These are phyloP conservation scores for Drosophila borealis DNA, from an alignment of 2,888 invertebrate genomes.

Conservation along the genomic window DNA sequence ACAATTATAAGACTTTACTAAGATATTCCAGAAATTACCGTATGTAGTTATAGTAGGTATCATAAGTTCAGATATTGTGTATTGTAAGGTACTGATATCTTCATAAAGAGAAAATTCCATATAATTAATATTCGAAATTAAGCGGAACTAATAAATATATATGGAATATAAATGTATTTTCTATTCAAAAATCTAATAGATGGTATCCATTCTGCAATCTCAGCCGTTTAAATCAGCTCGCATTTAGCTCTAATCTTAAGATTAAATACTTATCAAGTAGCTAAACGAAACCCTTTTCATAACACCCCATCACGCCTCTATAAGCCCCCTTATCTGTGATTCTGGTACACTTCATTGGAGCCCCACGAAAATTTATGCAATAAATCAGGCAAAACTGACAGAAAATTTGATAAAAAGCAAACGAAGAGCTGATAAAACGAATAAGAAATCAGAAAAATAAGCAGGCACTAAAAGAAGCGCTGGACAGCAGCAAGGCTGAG, in stretches of 20 bases:
- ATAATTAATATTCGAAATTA: no score
- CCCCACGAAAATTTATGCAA: slow-evolving; percentile 39
- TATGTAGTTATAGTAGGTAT: no score
- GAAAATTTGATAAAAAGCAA: slow-evolving; percentile 69
- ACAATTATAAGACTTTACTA: background rate
- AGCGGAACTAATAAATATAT: no score
- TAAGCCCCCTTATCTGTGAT: slow-evolving; percentile 10
- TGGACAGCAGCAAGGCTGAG: slow-evolving; percentile 7
- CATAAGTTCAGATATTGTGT: no score
- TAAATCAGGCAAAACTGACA: slow-evolving; percentile 75
- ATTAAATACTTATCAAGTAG: slow-evolving; percentile 27
- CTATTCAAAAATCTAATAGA: background rate
- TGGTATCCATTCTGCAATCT: background rate
- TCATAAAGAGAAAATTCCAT: no score
- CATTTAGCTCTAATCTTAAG: slow-evolving; percentile 8
- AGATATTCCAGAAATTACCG: background rate
- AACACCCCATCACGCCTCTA: background rate
- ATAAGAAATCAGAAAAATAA: slow-evolving; percentile 27
- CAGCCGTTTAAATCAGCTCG: background rate
- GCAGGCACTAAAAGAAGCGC: slow-evolving; percentile 3
- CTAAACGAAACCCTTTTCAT: slow-evolving; percentile 7
- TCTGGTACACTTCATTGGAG: slow-evolving; percentile 55
- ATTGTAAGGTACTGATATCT: no score
- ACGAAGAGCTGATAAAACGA: slow-evolving; percentile 64
- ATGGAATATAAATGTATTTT: no score